Evolutionary conservation across 2,888 invertebrate species (phyloP).

Genomic region (Marronus borbonicus): DNA sequence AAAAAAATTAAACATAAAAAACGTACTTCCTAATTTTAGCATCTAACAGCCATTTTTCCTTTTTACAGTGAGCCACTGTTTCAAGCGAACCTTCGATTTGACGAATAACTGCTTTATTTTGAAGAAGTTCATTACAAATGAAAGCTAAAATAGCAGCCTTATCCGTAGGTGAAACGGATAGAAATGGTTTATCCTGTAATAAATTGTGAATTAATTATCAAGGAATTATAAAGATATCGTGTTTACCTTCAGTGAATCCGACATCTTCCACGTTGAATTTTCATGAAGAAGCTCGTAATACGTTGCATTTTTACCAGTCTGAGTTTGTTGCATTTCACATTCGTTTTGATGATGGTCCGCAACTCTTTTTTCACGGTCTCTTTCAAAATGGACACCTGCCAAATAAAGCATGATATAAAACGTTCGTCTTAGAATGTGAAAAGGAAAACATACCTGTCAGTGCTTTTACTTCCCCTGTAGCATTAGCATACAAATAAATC

Average conservation of each 20-base stretch:
- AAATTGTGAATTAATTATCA: neutral
- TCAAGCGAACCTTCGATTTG: slow-evolving; percentile 90
- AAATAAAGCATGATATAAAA: neutral
- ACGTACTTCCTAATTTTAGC: slow-evolving; percentile 92
- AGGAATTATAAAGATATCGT: no score
- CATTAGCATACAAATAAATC: slow-evolving; percentile 92
- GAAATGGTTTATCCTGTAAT: slow-evolving; percentile 82
- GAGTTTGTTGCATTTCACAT: slow-evolving; percentile 77
- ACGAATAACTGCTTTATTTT: slow-evolving; percentile 91
- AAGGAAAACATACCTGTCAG: slow-evolving; percentile 73
- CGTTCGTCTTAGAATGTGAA: neutral
- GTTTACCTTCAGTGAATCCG: slow-evolving; percentile 78
- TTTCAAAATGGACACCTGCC: slow-evolving; percentile 83
- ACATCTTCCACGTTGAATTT: slow-evolving; percentile 85
- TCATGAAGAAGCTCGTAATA: slow-evolving; percentile 85
- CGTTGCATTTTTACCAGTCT: slow-evolving; percentile 82
- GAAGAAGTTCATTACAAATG: slow-evolving; percentile 94
- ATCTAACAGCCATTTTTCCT: slow-evolving; percentile 94
- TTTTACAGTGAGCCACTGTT: slow-evolving; percentile 86
- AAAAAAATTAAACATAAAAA: slow-evolving; percentile 54
- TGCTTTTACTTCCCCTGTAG: slow-evolving; percentile 88
- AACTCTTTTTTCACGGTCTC: slow-evolving; percentile 85
- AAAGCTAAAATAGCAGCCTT: slow-evolving; percentile 93
- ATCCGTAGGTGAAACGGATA: slow-evolving; percentile 86
- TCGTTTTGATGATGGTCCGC: slow-evolving; percentile 88